Conservation (phyloP, 2,888 invertebrate species). For the Polydrusus tereticollis region DNA sequence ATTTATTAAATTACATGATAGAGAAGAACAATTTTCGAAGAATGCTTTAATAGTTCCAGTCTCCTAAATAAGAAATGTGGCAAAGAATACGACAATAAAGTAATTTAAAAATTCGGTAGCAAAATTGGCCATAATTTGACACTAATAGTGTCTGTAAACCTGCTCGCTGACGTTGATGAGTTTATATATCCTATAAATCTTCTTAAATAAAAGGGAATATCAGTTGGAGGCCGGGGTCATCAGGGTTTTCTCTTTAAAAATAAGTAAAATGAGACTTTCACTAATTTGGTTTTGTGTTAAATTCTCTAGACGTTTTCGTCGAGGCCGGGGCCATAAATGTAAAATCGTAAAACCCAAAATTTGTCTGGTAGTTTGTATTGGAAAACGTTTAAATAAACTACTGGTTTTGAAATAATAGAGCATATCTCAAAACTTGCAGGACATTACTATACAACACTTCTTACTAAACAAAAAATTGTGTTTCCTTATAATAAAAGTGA, state of each 20-base stretch:
- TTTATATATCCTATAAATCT: constrained; percentile 49
- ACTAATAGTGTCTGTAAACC: constrained; percentile 48
- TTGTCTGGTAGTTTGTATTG: too few species aligned
- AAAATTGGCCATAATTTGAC: constrained; percentile 46
- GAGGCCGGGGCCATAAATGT: not conserved
- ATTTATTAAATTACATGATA: too few species aligned
- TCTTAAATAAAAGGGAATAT: constrained; percentile 31
- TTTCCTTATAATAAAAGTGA: too few species aligned
- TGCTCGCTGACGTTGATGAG: constrained; percentile 46
- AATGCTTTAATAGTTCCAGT: constrained; percentile 7
- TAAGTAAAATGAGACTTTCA: constrained; percentile 23
- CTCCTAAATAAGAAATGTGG: constrained; percentile 9
- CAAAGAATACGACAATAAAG: constrained; percentile 38
- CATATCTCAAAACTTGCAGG: too few species aligned
- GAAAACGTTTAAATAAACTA: too few species aligned
- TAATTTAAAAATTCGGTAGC: constrained; percentile 47
- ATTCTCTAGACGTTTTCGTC: not conserved
- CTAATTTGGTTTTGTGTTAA: constrained; percentile 12
- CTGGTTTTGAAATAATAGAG: too few species aligned
- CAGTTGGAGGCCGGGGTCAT: constrained; percentile 33
- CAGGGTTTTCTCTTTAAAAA: constrained; percentile 33
- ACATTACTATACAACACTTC: too few species aligned
- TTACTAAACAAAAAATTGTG: too few species aligned
- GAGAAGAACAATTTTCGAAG: constrained; percentile 18
- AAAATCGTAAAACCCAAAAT: not conserved